Percentiles rank a stretch among this genome's conserved stretches.
Evolutionary conservation across 2,113 vertebrate species (phyloP).

Genomic region (Mormoops blainvillei): DNA sequence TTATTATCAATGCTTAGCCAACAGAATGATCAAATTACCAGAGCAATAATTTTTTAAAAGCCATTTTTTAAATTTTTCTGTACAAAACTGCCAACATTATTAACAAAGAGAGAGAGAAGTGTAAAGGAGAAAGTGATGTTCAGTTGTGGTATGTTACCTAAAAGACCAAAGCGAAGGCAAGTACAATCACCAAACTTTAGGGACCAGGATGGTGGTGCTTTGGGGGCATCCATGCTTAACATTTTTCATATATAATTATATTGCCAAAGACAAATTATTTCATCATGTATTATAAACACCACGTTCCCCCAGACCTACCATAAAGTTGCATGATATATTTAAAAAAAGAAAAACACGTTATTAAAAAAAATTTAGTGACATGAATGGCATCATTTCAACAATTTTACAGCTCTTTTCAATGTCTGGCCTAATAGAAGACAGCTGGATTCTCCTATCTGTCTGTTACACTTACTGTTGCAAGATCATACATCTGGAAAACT

Average conservation of each 20-base stretch:
- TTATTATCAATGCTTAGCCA: slow-evolving; percentile 75
- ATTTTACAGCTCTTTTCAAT: background rate
- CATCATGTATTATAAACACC: slow-evolving; percentile 87
- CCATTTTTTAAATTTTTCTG: slow-evolving; percentile 57
- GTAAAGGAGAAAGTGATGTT: slow-evolving; percentile 74
- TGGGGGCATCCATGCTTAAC: slow-evolving; percentile 83
- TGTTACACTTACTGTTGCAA: background rate
- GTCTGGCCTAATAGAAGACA: background rate
- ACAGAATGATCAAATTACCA: slow-evolving; percentile 65
- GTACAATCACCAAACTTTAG: slow-evolving; percentile 83
- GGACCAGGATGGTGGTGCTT: slow-evolving; percentile 77
- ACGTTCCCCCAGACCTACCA: slow-evolving; percentile 89
- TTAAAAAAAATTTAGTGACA: background rate
- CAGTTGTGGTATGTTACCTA: slow-evolving; percentile 78
- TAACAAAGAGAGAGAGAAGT: slow-evolving; percentile 73
- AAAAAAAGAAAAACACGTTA: background rate
- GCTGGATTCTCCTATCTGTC: background rate
- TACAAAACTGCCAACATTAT: slow-evolving; percentile 78
- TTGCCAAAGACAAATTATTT: slow-evolving; percentile 94
- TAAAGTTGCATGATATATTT: slow-evolving; percentile 96
- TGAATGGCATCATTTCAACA: background rate
- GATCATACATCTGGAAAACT: background rate
- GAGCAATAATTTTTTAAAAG: slow-evolving; percentile 65
- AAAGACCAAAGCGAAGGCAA: slow-evolving; percentile 81
- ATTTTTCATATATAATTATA: slow-evolving; percentile 93